A percentile compares a stretch with the other conserved stretches of the same genome.
phyloP scores from a whole-genome alignment of 2,797 vertebrate genomes.

The Pseudocheirus occidentalis region DNA sequence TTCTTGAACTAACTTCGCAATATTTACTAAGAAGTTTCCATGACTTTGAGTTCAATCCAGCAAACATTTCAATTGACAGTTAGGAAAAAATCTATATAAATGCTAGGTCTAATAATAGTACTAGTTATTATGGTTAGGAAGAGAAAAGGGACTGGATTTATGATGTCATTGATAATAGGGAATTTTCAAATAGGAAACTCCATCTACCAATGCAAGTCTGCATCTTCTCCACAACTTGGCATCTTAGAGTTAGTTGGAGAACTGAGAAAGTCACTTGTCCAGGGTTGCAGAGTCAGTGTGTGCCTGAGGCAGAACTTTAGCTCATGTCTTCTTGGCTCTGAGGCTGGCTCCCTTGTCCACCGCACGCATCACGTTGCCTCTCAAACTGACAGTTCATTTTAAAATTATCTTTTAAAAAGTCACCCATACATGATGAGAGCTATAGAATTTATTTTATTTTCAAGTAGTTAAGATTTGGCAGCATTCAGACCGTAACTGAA shows the following conservation, averaged over 20 bases:
- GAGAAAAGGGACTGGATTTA: background rate
- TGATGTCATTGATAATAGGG: background rate
- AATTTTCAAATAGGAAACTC: constrained; percentile 30
- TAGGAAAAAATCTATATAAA: background rate
- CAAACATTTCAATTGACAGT: background rate
- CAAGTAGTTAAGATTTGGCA: constrained; percentile 38
- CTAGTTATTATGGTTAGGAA: background rate
- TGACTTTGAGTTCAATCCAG: background rate
- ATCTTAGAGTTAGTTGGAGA: background rate
- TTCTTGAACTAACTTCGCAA: background rate
- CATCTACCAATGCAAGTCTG: background rate
- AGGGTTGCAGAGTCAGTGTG: background rate
- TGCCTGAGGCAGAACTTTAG: background rate
- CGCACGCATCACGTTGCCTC: background rate
- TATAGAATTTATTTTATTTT: constrained; percentile 20
- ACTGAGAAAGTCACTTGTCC: background rate
- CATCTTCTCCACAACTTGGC: background rate
- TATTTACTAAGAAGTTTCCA: constrained; percentile 50
- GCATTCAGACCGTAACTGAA: constrained; percentile 30
- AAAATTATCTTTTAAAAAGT: constrained; percentile 1
- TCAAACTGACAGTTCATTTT: background rate
- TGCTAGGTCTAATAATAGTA: background rate
- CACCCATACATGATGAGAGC: background rate
- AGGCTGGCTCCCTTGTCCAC: background rate
- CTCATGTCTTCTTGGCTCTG: background rate